Conservation (phyloP, 2,888 invertebrate species). For the Nomada flava region DNA sequence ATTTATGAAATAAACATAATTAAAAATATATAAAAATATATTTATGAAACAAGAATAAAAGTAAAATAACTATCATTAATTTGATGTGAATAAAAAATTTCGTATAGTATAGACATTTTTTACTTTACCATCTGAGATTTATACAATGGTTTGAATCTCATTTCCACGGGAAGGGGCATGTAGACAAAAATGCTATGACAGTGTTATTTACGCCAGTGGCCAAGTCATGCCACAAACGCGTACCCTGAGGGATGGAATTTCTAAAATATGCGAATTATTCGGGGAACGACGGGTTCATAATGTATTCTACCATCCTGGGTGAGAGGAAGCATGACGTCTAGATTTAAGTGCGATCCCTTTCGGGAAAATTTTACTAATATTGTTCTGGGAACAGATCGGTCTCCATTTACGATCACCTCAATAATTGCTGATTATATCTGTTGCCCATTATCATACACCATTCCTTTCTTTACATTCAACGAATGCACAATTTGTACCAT, state of each 20-base stretch:
- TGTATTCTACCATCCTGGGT: conserved; percentile 54
- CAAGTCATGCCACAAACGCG: conserved; percentile 69
- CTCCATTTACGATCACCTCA: not conserved
- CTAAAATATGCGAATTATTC: conserved; percentile 74
- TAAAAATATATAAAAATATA: no score
- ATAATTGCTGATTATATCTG: not conserved
- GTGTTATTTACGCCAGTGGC: conserved; percentile 63
- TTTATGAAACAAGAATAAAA: no score
- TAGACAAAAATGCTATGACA: conserved; percentile 49
- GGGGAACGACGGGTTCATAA: conserved; percentile 70
- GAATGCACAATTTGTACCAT: no score
- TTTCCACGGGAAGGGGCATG: conserved; percentile 23
- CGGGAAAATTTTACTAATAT: conserved; percentile 21
- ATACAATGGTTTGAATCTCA: conserved; percentile 11
- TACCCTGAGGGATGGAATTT: conserved; percentile 70
- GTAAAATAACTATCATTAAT: no score
- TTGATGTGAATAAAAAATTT: no score
- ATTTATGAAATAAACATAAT: no score
- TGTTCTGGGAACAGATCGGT: conserved; percentile 4
- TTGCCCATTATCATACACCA: no score
- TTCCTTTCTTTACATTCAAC: no score
- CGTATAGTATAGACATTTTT: no score
- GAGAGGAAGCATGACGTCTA: conserved; percentile 42
- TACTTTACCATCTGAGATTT: not conserved
- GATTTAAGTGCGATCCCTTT: conserved; percentile 57